A percentile compares a stretch with the other conserved stretches of the same genome.
Conservation (phyloP, 2,888 invertebrate genomes). For the Thereva unica region DNA sequence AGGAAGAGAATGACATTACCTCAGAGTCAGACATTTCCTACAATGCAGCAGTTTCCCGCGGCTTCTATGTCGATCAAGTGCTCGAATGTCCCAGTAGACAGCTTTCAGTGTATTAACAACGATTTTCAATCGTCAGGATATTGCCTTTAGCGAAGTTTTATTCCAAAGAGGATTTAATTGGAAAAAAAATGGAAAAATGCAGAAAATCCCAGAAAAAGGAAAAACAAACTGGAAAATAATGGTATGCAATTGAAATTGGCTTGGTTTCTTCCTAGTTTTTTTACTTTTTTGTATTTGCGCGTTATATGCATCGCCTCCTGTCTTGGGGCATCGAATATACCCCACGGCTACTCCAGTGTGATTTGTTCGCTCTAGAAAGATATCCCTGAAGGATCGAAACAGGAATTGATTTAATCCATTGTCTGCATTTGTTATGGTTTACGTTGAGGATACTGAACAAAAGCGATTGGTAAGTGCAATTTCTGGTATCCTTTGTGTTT, state of each 20-base stretch:
- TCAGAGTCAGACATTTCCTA: neutral
- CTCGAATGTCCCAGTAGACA: constrained; percentile 13
- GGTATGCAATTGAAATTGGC: constrained; percentile 26
- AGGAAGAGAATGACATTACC: neutral
- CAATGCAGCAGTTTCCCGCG: neutral
- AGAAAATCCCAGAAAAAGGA: constrained; percentile 1
- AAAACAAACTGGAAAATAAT: constrained; percentile 25
- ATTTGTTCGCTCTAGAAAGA: neutral
- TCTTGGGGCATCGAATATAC: constrained; percentile 2
- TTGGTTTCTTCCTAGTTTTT: neutral
- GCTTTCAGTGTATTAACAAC: constrained; percentile 11
- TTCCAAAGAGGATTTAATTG: constrained; percentile 30
- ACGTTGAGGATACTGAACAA: constrained; percentile 31
- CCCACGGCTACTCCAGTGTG: constrained; percentile 9
- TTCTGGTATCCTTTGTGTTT: constrained; percentile 24
- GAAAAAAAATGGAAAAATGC: constrained; percentile 21
- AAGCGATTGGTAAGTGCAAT: constrained; percentile 25
- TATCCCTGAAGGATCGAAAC: constrained; percentile 15
- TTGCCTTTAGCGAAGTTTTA: neutral
- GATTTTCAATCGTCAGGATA: constrained; percentile 7
- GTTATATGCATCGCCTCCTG: neutral
- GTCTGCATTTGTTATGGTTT: constrained; percentile 29
- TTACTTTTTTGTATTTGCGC: neutral
- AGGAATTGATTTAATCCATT: constrained; percentile 35
- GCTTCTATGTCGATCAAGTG: constrained; percentile 5